A percentile compares a stretch with the other conserved stretches of the same genome.
phyloP scores from a whole-genome alignment of 2,113 vertebrate genomes.

The Mormyrus iriodes region DNA sequence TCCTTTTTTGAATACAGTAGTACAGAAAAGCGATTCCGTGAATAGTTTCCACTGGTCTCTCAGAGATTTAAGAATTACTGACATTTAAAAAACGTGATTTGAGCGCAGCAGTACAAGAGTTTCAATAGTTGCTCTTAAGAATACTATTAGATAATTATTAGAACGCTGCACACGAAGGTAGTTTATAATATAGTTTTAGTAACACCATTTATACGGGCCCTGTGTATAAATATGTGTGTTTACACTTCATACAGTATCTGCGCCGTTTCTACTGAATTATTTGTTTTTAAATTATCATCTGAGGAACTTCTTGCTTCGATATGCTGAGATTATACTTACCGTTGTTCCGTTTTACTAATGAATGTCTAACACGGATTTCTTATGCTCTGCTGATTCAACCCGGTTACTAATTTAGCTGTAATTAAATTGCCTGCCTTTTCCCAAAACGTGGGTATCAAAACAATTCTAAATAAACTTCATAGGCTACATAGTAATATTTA shows the following conservation, averaged over 20 bases:
- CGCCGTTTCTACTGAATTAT: background rate
- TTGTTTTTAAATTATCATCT: background rate
- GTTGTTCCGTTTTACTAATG: background rate
- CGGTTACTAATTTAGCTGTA: background rate
- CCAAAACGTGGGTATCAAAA: background rate
- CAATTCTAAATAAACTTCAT: background rate
- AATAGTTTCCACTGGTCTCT: background rate
- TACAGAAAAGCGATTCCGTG: background rate
- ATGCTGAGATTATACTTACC: background rate
- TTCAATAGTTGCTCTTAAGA: background rate
- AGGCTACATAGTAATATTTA: background rate
- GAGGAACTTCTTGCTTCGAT: background rate
- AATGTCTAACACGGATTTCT: background rate
- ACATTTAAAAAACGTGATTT: background rate
- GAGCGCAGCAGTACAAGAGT: background rate
- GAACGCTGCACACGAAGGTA: background rate
- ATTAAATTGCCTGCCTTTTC: background rate
- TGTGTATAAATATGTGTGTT: background rate
- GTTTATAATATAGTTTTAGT: background rate
- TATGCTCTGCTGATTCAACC: background rate
- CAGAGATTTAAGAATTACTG: background rate
- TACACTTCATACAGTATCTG: background rate
- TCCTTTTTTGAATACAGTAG: background rate
- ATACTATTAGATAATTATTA: background rate
- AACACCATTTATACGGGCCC: background rate